Evolutionary conservation across 2,888 invertebrate species (phyloP), one percentile per base, ranked within the genome.

Genomic region (Athalia cordata): DNA sequence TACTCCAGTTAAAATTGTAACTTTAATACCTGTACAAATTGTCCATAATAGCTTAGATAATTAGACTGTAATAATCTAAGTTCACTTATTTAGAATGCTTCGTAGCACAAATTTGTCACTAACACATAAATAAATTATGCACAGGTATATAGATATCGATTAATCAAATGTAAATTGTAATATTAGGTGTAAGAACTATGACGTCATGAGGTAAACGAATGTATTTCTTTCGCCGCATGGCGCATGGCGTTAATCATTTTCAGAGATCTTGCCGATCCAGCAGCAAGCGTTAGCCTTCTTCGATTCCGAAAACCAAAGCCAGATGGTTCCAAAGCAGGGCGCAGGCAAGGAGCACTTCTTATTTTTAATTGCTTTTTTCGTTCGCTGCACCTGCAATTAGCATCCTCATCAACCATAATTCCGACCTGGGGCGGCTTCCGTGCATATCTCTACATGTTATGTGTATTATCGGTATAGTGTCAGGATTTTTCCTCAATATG

Each of bases 201-300:
- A 13, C 11, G 15, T 62, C 59, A n/a, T 59, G 3, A 29, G 50
- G 70, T 74, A 74, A 64, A 11, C 43, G 47, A 65, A 65, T 49
- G 5, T 29, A 29, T 64, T 65, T 50, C 9, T 61, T 74, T 45
- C 45, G n/a, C n/a, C n/a, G n/a, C n/a, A n/a, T n/a, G n/a, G n/a
- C 76, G 78, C 76, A 76, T 77, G 67, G 61, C 52, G 78, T 80
- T 80, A 81, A 75, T 64, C 47, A 85, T 86, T 88, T 89, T 87
- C 89, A 89, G 88, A 88, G 87, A 89, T 86, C 82, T 88, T 84
- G 87, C 87, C 83, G 90, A 90, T 83, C 87, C 88, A 79, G 87
- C 88, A 81, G 88, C 87, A 85, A 87, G 86, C 83, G 85, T 89
- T 87, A 89, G 84, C 83, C 89, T 90, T 85, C 90, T 90, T 83